Evolutionary conservation across 2,113 vertebrate genomes (phyloP).

Genomic region (Aix galericulata): DNA sequence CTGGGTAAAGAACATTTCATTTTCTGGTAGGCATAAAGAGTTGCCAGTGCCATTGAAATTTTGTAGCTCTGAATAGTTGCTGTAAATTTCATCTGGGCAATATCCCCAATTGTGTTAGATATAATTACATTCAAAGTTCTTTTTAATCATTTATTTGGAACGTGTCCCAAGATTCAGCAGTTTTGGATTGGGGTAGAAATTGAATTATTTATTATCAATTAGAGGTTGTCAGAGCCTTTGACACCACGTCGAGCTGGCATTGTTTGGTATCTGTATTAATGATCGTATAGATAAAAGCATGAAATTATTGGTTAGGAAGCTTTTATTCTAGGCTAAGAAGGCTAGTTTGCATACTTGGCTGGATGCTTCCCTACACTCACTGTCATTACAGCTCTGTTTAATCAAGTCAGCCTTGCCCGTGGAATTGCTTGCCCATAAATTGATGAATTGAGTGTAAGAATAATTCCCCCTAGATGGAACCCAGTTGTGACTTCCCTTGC

Average conservation of each 20-base stretch:
- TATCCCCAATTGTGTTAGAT: conserved; percentile 66
- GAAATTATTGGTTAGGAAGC: conserved; percentile 73
- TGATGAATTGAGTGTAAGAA: conserved; percentile 65
- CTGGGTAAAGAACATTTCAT: background rate
- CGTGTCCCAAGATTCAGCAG: conserved; percentile 63
- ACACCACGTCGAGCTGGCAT: conserved; percentile 63
- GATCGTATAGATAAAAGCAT: conserved; percentile 71
- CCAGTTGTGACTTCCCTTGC: conserved; percentile 61
- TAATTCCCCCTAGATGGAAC: conserved; percentile 65
- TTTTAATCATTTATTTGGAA: conserved; percentile 73
- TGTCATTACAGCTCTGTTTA: conserved; percentile 69
- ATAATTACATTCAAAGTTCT: conserved; percentile 71
- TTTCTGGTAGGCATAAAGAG: conserved; percentile 28
- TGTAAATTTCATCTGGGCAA: conserved; percentile 67
- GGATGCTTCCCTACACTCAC: conserved; percentile 39
- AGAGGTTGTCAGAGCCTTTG: conserved; percentile 73
- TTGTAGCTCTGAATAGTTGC: conserved; percentile 34
- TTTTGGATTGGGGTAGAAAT: conserved; percentile 68
- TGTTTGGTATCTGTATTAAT: conserved; percentile 75
- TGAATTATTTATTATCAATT: conserved; percentile 79
- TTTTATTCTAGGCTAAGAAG: conserved; percentile 66
- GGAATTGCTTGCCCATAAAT: conserved; percentile 54
- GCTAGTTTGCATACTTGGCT: conserved; percentile 74
- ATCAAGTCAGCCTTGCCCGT: conserved; percentile 55
- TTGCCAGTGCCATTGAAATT: conserved; percentile 53